A percentile compares a stretch with the other conserved stretches of the same genome.
Evolutionary conservation across 2,888 invertebrate species (phyloP).

Genomic region (Oscheius sp.): DNA sequence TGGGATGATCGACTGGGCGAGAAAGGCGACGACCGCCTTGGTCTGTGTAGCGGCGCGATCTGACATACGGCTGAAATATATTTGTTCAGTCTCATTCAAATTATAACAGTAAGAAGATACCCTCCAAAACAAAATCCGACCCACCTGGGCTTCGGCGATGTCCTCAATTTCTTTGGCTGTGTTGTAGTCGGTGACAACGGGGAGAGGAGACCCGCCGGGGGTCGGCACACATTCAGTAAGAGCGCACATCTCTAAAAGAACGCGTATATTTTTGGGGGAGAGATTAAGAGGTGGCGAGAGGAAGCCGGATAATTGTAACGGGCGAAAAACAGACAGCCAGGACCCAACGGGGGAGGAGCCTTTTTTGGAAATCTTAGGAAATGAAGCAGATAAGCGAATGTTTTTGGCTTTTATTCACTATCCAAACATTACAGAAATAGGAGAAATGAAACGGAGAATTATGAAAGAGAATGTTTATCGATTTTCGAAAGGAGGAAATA

Average conservation of each 20-base stretch:
- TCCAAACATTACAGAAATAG: not conserved
- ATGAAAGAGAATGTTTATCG: not conserved
- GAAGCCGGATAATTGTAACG: no score
- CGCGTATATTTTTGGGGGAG: not conserved
- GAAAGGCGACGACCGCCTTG: conserved; percentile 22
- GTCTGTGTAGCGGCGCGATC: conserved; percentile 26
- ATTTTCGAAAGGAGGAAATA: not conserved
- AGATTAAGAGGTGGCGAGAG: not conserved
- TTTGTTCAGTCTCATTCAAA: not conserved
- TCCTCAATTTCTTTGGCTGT: no score
- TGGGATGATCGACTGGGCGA: not conserved
- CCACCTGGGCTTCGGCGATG: no score
- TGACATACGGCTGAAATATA: not conserved
- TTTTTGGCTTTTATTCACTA: not conserved
- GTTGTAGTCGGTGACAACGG: no score
- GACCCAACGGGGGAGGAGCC: no score
- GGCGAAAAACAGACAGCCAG: no score
- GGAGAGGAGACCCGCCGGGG: no score
- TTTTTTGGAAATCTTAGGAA: not conserved
- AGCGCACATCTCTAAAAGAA: not conserved
- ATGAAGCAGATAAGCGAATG: not conserved
- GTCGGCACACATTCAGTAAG: not conserved
- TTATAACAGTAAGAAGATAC: not conserved
- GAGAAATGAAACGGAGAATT: no score
- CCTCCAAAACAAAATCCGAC: no score